A percentile compares a stretch with the other conserved stretches of the same genome.
phyloP scores from a whole-genome alignment of 1,140 invertebrate species.

The Drosophila sp. region DNA sequence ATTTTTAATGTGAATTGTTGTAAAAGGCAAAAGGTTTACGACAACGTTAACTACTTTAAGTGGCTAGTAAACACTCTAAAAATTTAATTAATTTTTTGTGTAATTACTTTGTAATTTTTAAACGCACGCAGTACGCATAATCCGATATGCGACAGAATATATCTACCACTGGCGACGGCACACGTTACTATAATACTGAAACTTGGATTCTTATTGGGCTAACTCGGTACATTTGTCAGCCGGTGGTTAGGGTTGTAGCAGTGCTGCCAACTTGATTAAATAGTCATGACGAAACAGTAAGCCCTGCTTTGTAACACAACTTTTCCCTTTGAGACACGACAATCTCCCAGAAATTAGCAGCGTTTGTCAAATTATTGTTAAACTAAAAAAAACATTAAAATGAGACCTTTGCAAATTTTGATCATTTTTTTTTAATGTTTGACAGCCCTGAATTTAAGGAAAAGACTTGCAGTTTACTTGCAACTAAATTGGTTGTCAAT shows the following conservation, averaged over 20 bases:
- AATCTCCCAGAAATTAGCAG: too few species aligned
- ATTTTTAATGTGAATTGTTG: conserved; percentile 44
- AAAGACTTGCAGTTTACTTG: too few species aligned
- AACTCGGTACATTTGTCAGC: conserved; percentile 40
- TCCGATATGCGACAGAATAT: conserved; percentile 54
- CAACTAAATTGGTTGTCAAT: too few species aligned
- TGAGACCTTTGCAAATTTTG: too few species aligned
- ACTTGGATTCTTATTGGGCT: conserved; percentile 55
- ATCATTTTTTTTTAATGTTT: too few species aligned
- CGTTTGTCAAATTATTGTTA: too few species aligned
- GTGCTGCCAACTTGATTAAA: too few species aligned
- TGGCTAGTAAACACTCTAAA: conserved; percentile 25
- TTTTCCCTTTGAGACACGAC: too few species aligned
- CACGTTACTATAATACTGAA: conserved; percentile 62
- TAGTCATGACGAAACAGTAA: conserved; percentile 16
- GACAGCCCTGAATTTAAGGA: too few species aligned
- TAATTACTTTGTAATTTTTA: conserved; percentile 54
- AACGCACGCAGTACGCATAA: conserved; percentile 66
- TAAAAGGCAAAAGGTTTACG: conserved; percentile 20
- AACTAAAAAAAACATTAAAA: too few species aligned
- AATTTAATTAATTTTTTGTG: conserved; percentile 29
- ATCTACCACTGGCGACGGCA: conserved; percentile 53
- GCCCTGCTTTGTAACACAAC: too few species aligned
- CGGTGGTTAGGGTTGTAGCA: conserved; percentile 17
- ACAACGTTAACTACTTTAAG: conserved; percentile 10